Evolutionary conservation across 2,888 invertebrate species (phyloP).

Genomic region (Microdon myrmicae): DNA sequence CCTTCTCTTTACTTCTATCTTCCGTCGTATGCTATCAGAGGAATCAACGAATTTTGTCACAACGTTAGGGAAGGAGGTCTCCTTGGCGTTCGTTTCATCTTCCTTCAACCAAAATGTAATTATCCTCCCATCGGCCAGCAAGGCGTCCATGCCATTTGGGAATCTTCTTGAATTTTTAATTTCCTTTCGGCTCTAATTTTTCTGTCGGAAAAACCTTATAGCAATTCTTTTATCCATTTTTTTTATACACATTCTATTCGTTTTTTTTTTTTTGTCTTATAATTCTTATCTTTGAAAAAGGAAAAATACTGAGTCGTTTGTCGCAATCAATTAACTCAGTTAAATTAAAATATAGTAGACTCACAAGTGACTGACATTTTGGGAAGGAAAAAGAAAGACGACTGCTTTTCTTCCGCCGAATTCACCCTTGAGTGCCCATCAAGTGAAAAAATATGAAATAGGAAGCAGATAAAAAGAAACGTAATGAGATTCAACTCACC

Average conservation of each 20-base stretch:
- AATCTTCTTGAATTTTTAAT: constrained; percentile 51
- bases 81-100: constrained; percentile 1
- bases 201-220: background rate
- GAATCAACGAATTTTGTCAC: constrained; percentile 44
- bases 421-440: constrained; percentile 26
- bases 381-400: constrained; percentile 33
- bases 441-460: constrained; percentile 17
- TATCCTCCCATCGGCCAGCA: constrained; percentile 28
- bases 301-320: constrained; percentile 14
- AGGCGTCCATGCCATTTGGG: constrained; percentile 26
- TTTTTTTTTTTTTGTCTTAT: no score
- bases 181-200: constrained; percentile 25
- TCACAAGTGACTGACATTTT: constrained; percentile 16
- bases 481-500: no score
- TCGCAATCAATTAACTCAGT: constrained; percentile 43
- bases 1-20: background rate
- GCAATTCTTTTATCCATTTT: background rate
- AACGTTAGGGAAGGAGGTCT: constrained; percentile 23
- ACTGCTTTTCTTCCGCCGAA: background rate
- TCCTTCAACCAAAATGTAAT: constrained; percentile 39
- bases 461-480: constrained; percentile 1
- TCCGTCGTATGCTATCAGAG: background rate
- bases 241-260: no score
- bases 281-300: background rate
- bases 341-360: constrained; percentile 48